Evolutionary conservation across 2,888 invertebrate species (phyloP), one percentile per base, ranked within the genome.

Genomic region (Cacoxenus indagator): DNA sequence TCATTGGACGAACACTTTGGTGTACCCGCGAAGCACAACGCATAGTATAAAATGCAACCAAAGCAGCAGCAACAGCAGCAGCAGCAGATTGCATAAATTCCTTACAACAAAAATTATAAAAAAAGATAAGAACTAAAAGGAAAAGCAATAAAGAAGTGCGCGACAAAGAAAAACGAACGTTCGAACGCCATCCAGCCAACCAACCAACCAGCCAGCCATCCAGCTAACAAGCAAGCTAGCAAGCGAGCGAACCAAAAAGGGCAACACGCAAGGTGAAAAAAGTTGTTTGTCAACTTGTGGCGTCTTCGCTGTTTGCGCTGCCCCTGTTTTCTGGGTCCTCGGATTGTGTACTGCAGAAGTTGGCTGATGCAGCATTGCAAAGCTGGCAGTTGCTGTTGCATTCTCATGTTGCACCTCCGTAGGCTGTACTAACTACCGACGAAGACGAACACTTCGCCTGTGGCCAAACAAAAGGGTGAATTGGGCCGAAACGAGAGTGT

Each of bases 221-320:
- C n/a, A n/a, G n/a, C n/a, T n/a, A n/a, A n/a, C n/a, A n/a, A n/a
- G n/a, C n/a, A n/a, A n/a, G 19, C 14, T 43, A 59, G 5, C 59
- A 46, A 65, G 43, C 65, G 37, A 65, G 37, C 54, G 37, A 31
- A 59, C 26, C 48, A 61, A 67, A 59, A 67, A 67, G 61, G 61
- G 61, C 61, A 81, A 75, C 71, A 75, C 75, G 75, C 81, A 81
- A 78, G 78, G 80, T 80, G 78, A 81, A 83, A 85, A 84, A 85
- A 85, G 85, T 86, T 84, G 85, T 86, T 87, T 87, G 87, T 87
- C 87, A 85, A 85, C 85, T 85, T 85, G 85, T 87, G 81, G 85
- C 76, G 76, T 78, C 76, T 54, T 29, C 43, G 45, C 46, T 67
- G 66, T 64, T 59, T 57, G 37, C 61, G 26, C 37, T 43, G 8